Base-by-base conservation (phyloP, 2,888 invertebrate species). In the Limenitis camilla region DNA sequence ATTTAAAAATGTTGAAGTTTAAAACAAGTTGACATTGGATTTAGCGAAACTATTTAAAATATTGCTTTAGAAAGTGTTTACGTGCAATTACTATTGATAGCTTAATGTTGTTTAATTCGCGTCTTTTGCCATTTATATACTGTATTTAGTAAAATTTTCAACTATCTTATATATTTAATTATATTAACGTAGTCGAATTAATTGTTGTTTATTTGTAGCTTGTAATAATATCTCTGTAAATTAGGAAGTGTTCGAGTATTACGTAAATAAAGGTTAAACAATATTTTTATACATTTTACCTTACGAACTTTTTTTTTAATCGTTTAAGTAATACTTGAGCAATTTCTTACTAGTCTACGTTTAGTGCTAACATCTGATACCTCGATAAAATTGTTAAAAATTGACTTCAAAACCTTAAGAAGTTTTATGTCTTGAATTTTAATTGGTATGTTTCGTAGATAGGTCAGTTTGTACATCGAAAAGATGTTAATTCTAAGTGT, bases 311-410 rank as follows among this genome's bases (percentile, higher is more conserved):
- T 19, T 19, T 19, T 19, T 19, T 19, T 19, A 19, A 56, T 58
- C 55, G 53, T 54, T 65, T 65, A 42, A 71, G 19, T 19, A 3
- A 19, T 19, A 19, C 19, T 19, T 19, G 19, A 19, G 19, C 19
- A 76, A 71, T 67, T 73, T 77, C 78, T 72, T 70, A 78, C 84
- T 84, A 85, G 84, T 85, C 84, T 81, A 76, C 66, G 68, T 62
- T 65, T 78, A 79, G 74, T 69, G 69, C 62, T 73, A 70, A 67
- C 62, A 61, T 72, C 69, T 70, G 69, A 77, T 83, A 83, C 82
- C 82, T 83, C 82, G 56, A 44, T 45, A 28, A 40, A 29, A 38
- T 10, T 48, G 31, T 40, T 48, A 31, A 31, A 32, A 39, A 39
- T 10, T 41, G 38, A 46, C 10, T 31, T 31, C 7, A 31, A 36